Evolutionary conservation across 2,113 vertebrate species (phyloP).

Genomic region (Monopterus albus): DNA sequence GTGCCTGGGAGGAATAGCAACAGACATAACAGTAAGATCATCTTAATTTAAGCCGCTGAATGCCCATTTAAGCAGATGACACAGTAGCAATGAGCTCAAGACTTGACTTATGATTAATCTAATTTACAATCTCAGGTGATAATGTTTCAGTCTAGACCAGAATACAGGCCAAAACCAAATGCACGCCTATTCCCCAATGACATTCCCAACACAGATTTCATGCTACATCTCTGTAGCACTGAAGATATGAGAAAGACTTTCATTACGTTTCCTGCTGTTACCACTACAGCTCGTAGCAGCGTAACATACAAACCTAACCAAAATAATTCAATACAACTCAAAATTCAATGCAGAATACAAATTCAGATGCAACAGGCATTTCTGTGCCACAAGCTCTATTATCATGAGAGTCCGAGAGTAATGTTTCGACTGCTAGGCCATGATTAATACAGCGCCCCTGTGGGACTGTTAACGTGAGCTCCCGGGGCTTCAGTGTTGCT

Average conservation of each 20-base stretch:
- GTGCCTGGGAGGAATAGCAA: slow-evolving; percentile 83
- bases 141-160: slow-evolving; percentile 22
- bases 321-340: not conserved
- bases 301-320: too few relatives aligned
- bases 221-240: slow-evolving; percentile 11
- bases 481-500: slow-evolving; percentile 56
- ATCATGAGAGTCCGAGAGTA: slow-evolving; percentile 44
- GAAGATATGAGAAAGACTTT: not conserved
- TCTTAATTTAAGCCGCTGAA: slow-evolving; percentile 29
- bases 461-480: slow-evolving; percentile 61
- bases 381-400: slow-evolving; percentile 15
- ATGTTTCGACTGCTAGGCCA: slow-evolving; percentile 53
- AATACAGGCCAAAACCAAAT: slow-evolving; percentile 19
- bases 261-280: not conserved
- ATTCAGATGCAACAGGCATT: not conserved
- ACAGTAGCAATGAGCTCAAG: slow-evolving; percentile 8
- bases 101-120: slow-evolving; percentile 11
- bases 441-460: slow-evolving; percentile 58
- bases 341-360: not conserved
- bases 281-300: too few relatives aligned
- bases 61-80: slow-evolving; percentile 25
- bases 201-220: slow-evolving; percentile 8
- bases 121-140: not conserved
- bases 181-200: not conserved
- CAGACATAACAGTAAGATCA: slow-evolving; percentile 27